Base-by-base conservation (phyloP, 2,888 invertebrate species). In the Megamerina dolium region DNA sequence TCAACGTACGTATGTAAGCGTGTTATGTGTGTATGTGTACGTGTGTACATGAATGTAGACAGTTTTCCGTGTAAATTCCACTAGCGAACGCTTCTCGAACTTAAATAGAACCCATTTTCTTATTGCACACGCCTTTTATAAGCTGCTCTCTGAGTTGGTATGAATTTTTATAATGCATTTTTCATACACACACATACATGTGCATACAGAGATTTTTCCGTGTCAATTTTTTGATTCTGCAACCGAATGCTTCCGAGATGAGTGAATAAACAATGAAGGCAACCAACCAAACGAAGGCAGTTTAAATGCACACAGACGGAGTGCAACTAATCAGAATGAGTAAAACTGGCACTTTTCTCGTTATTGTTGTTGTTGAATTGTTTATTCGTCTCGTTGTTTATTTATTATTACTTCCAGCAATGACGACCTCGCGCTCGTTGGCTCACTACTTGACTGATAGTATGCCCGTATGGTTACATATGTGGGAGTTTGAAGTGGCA, bases 371-470 rank as follows among this genome's bases (percentile, higher is more conserved):
- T 23, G 23, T 23, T 23, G 23, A 23, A 23, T 37, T n/a, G n/a
- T n/a, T n/a, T n/a, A n/a, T n/a, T n/a, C n/a, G n/a, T n/a, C n/a
- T n/a, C n/a, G n/a, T n/a, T n/a, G n/a, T n/a, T n/a, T n/a, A n/a
- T n/a, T n/a, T n/a, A n/a, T n/a, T 26, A 13, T 13, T 12, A 13
- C 13, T 16, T 16, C 10, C 30, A 16, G 29, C 33, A 41, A 33
- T 10, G 34, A 49, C 46, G 43, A 44, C 53, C 48, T 42, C 43
- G 48, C 20, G 13, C 35, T 46, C 41, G 43, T 47, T 53, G 49
- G 48, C 43, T 52, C 37, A 39, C 42, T 18, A 30, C 43, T 40
- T 49, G 46, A 55, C 55, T 55, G 39, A 47, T n/a, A n/a, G n/a
- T n/a, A n/a, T n/a, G n/a, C n/a, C n/a, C n/a, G n/a, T n/a, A n/a